Evolutionary conservation across 1,140 invertebrate species (phyloP).

Genomic region (Drosophila orosa): DNA sequence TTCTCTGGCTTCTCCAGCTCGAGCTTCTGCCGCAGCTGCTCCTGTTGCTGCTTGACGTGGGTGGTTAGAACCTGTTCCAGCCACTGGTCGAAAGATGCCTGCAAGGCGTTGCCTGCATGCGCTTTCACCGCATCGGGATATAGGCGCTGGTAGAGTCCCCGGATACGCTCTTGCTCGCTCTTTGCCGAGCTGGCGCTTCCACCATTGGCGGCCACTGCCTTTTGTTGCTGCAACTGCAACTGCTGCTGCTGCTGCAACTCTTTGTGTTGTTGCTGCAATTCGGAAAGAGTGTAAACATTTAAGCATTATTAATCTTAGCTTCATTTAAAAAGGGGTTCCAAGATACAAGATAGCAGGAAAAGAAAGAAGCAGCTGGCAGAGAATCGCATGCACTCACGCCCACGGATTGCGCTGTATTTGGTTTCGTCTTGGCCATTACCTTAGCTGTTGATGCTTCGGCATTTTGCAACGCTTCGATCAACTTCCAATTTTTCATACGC

Average conservation of each 20-base stretch:
- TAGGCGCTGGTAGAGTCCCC: constrained; percentile 77
- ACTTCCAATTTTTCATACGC: constrained; percentile 94
- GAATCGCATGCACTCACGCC: constrained; percentile 85
- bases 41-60: constrained; percentile 71
- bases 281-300: neutral
- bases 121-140: constrained; percentile 80
- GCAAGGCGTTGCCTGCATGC: constrained; percentile 64
- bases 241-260: constrained; percentile 54
- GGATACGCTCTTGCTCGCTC: constrained; percentile 76
- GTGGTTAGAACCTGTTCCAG: constrained; percentile 78
- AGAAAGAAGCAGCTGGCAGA: constrained; percentile 13
- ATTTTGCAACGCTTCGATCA: constrained; percentile 92
- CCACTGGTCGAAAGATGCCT: constrained; percentile 80
- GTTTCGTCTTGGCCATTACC: constrained; percentile 84
- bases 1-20: constrained; percentile 33
- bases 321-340: neutral
- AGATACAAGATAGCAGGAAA: neutral
- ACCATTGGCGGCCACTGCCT: constrained; percentile 33
- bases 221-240: constrained; percentile 25
- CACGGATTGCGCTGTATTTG: constrained; percentile 80
- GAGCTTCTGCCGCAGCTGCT: constrained; percentile 43
- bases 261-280: constrained; percentile 69
- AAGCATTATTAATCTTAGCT: neutral
- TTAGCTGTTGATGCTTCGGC: constrained; percentile 86
- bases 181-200: constrained; percentile 41